phyloP scores from a whole-genome alignment of 37 sponge, comb jelly and placozoan genomes.

The Eunapius fragilis region DNA sequence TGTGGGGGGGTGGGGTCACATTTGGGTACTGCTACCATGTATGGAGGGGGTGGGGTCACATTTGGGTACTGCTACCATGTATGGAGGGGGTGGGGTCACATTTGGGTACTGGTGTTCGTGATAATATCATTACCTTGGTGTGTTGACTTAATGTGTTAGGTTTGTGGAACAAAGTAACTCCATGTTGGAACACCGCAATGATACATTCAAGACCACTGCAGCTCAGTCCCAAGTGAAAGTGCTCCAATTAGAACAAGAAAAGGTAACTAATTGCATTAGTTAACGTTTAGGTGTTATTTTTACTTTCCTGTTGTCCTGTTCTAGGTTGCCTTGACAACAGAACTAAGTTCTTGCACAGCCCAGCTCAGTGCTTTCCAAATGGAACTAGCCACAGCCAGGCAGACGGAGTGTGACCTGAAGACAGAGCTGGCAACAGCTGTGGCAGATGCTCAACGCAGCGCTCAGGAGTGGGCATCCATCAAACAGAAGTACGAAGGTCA shows the following conservation, averaged over 20 bases:
- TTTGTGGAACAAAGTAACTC: slow-evolving; percentile 95
- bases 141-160: slow-evolving; percentile 26
- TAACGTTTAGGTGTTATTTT: not conserved
- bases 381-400: slow-evolving; percentile 44
- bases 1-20: too few relatives aligned
- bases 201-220: slow-evolving; percentile 91
- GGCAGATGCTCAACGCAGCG: slow-evolving; percentile 66
- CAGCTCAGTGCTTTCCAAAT: slow-evolving; percentile 72
- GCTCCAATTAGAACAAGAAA: slow-evolving; percentile 88
- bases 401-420: slow-evolving; percentile 77
- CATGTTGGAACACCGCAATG: slow-evolving; percentile 91
- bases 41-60: too few relatives aligned
- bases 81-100: not conserved
- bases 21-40: too few relatives aligned
- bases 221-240: slow-evolving; percentile 85
- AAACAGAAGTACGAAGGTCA: slow-evolving; percentile 73
- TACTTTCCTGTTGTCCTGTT: too few relatives aligned
- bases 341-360: slow-evolving; percentile 59
- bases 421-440: slow-evolving; percentile 80
- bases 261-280: slow-evolving; percentile 24
- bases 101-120: not conserved
- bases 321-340: slow-evolving; percentile 69
- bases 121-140: not conserved
- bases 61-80: not conserved
- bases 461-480: slow-evolving; percentile 62